A percentile compares a stretch with the other conserved stretches of the same genome.
Evolutionary conservation across 2,113 vertebrate genomes (phyloP).

Genomic region (Oncorhynchus clarkii): DNA sequence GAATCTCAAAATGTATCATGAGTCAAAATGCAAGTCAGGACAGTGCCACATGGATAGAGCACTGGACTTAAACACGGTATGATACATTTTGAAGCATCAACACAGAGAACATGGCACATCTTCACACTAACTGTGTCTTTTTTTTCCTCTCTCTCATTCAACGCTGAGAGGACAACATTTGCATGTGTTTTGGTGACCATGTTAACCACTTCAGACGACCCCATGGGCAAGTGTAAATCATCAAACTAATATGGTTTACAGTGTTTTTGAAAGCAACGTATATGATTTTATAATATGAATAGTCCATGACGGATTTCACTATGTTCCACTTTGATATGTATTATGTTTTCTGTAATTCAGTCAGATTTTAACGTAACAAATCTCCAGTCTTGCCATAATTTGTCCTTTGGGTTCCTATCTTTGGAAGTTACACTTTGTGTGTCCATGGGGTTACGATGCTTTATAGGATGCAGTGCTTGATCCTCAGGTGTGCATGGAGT

Average conservation of each 20-base stretch:
- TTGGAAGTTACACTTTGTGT: constrained; percentile 71
- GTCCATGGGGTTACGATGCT: constrained; percentile 93
- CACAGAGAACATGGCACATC: constrained; percentile 78
- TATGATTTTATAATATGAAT: constrained; percentile 14
- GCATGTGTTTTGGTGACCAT: constrained; percentile 76
- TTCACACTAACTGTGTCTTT: constrained; percentile 80
- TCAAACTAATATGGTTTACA: constrained; percentile 29
- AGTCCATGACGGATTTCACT: background rate
- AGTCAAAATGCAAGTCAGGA: constrained; percentile 55
- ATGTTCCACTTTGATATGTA: background rate
- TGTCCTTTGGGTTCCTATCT: background rate
- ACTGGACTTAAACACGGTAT: constrained; percentile 46
- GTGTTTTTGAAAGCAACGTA: constrained; percentile 4
- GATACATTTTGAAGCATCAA: constrained; percentile 92
- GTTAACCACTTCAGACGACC: constrained; percentile 62
- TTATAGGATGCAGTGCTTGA: constrained; percentile 56
- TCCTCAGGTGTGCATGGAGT: constrained; percentile 82
- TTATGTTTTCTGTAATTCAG: background rate
- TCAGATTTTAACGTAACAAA: background rate
- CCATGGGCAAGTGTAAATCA: constrained; percentile 82
- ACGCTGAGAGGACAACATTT: constrained; percentile 79
- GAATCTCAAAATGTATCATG: constrained; percentile 79
- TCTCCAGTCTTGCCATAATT: background rate
- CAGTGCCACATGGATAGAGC: constrained; percentile 53
- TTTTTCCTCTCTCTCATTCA: constrained; percentile 31